These are phyloP conservation scores for Natrix natrix DNA, from an alignment of 2,797 vertebrate species.

Conservation along the genomic window DNA sequence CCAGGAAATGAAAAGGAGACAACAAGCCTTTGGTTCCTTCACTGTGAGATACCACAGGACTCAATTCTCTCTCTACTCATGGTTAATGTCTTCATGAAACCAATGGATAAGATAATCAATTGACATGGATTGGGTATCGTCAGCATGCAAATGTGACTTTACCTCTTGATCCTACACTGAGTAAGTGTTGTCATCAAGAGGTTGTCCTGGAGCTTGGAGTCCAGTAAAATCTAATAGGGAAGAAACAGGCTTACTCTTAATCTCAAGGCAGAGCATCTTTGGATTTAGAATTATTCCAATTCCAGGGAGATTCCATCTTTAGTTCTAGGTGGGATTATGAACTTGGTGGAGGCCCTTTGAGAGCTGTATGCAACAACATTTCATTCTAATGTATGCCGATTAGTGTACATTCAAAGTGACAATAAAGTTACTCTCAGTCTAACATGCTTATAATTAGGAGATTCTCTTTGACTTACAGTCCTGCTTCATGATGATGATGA, in stretches of 20 bases:
- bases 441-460: not conserved
- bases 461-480: not conserved
- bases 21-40: not conserved
- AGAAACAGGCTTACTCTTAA: not conserved
- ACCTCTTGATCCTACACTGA: not conserved
- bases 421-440: too few species aligned
- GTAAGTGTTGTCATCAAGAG: not conserved
- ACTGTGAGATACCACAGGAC: not conserved
- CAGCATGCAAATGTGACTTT: not conserved
- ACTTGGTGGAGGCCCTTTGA: too few species aligned
- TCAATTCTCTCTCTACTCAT: not conserved
- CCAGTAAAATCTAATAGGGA: not conserved
- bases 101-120: not conserved
- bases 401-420: too few species aligned
- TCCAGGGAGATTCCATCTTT: not conserved
- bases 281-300: not conserved
- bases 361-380: too few species aligned
- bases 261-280: not conserved
- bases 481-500: not conserved
- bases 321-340: not conserved
- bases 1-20: not conserved
- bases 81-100: not conserved
- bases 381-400: too few species aligned
- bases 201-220: not conserved
- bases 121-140: not conserved